These are phyloP conservation scores for Drosophila neoperkinsi DNA, from an alignment of 2,888 invertebrate genomes.

Conservation along the genomic window DNA sequence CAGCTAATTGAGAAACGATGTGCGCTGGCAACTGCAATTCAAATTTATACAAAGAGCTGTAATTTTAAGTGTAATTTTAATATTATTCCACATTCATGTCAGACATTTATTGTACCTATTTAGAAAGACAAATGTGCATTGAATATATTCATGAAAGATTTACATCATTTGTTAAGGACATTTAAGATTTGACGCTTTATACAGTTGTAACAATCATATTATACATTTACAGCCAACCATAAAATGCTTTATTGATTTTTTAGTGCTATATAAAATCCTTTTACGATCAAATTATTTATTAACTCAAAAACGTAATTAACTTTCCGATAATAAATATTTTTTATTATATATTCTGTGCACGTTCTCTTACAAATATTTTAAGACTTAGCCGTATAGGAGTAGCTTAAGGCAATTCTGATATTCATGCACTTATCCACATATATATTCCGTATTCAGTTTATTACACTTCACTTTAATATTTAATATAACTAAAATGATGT, in stretches of 20 bases:
- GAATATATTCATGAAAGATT: not conserved
- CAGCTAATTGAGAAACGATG: constrained; percentile 12
- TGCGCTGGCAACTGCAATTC: constrained; percentile 12
- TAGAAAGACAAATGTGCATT: not conserved
- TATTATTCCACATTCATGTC: not conserved
- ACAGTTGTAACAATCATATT: not conserved
- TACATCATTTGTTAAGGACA: not conserved
- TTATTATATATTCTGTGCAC: not conserved
- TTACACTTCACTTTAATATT: not conserved
- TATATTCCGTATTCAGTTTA: not conserved
- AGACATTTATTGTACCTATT: not conserved
- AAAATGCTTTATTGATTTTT: not conserved
- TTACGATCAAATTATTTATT: not conserved
- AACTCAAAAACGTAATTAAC: not conserved
- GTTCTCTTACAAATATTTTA: not conserved
- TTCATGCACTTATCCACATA: not conserved
- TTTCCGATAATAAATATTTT: not conserved
- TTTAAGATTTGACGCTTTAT: not conserved
- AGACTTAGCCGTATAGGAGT: too few relatives aligned
- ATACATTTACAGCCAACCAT: not conserved
- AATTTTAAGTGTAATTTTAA: constrained; percentile 1
- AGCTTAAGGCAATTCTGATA: not conserved
- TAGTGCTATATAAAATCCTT: not conserved
- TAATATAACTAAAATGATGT: constrained; percentile 37
- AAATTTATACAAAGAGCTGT: constrained; percentile 5